These are phyloP conservation scores for Philypnodon macrostomus DNA, from an alignment of 2,797 vertebrate genomes.

Conservation along the genomic window DNA sequence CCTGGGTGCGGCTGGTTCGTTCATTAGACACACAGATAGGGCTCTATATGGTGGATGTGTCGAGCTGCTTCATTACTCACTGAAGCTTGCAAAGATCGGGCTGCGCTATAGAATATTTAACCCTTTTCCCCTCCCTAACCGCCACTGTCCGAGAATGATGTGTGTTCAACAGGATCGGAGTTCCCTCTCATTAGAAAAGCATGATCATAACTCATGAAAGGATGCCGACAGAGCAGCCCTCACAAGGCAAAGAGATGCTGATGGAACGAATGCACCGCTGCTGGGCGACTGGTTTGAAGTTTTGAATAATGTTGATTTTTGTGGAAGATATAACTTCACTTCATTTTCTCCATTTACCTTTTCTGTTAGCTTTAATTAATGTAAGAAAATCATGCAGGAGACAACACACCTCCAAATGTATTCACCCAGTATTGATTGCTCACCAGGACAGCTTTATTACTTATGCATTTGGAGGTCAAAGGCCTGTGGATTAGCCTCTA, in stretches of 20 bases:
- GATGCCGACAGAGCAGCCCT: constrained; percentile 35
- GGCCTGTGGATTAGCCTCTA: constrained; percentile 37
- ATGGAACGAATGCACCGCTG: constrained; percentile 16
- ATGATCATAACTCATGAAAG: constrained; percentile 46
- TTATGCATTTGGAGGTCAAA: constrained; percentile 42
- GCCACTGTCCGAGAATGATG: constrained; percentile 14
- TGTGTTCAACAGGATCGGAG: constrained; percentile 41
- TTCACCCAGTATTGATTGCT: constrained; percentile 43
- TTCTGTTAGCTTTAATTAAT: constrained; percentile 4
- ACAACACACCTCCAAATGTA: background rate
- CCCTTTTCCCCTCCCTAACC: background rate
- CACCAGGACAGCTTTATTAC: constrained; percentile 33
- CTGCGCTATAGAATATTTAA: constrained; percentile 43
- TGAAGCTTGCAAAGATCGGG: constrained; percentile 29
- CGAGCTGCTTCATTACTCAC: constrained; percentile 66
- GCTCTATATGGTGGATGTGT: constrained; percentile 35
- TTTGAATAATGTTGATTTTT: too few relatives aligned
- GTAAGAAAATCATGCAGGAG: too few relatives aligned
- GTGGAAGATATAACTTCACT: too few relatives aligned
- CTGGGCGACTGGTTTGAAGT: too few relatives aligned
- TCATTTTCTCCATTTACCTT: too few relatives aligned
- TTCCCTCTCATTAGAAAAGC: constrained; percentile 46
- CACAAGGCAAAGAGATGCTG: constrained; percentile 34
- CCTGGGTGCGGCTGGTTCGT: constrained; percentile 44
- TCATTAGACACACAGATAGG: constrained; percentile 60